Conservation (phyloP, 2,113 vertebrate species). For the Coryphaenoides rupestris region DNA sequence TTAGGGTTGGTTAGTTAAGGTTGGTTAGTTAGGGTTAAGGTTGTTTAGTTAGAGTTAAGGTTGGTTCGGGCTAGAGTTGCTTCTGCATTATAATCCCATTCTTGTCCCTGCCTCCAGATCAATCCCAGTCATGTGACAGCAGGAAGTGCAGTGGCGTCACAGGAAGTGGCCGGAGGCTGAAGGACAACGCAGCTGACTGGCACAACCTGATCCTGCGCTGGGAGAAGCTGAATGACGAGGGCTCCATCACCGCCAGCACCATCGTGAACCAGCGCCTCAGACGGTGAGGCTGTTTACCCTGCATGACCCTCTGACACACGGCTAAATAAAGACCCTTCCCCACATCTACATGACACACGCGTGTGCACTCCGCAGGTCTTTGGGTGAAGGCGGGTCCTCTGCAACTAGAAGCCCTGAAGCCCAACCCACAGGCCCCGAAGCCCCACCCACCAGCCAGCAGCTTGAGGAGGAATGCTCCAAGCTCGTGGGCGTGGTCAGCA, state of each 20-base stretch:
- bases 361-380: background rate
- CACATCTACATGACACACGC: no score
- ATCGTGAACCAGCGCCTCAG: conserved; percentile 75
- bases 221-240: conserved; percentile 81
- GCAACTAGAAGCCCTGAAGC: background rate
- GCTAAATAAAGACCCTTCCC: no score
- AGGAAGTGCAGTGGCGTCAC: conserved; percentile 76
- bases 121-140: conserved; percentile 18
- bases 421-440: background rate
- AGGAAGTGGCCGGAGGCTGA: conserved; percentile 87
- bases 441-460: conserved; percentile 34
- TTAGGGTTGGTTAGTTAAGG: no score
- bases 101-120: no score
- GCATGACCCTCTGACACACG: background rate
- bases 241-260: conserved; percentile 71
- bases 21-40: no score
- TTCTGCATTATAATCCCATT: no score
- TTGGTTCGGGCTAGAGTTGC: conserved; percentile 2
- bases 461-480: conserved; percentile 77
- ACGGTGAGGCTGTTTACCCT: conserved; percentile 17
- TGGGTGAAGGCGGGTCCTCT: background rate
- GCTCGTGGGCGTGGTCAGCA: conserved; percentile 72
- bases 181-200: conserved; percentile 93
- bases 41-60: no score
- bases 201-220: conserved; percentile 90